A percentile compares a stretch with the other conserved stretches of the same genome.
These are phyloP conservation scores for Littorina saxatilis DNA, from an alignment of 1,140 invertebrate genomes.

Conservation along the genomic window DNA sequence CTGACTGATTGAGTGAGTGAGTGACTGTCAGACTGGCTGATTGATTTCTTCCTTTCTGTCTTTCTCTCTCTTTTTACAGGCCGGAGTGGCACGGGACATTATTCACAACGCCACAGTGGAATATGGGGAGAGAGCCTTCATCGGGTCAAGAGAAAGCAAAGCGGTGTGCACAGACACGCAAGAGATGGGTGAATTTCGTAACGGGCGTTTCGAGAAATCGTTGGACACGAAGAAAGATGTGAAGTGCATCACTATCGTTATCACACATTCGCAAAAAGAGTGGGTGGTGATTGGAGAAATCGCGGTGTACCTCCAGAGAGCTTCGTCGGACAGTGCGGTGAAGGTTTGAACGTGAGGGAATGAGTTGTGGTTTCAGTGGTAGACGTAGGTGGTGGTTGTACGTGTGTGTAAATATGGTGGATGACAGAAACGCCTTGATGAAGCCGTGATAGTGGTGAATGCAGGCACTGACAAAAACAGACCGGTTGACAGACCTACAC, in stretches of 20 bases:
- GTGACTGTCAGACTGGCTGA: too few relatives aligned
- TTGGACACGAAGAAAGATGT: background rate
- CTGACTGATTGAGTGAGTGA: too few relatives aligned
- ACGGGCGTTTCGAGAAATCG: background rate
- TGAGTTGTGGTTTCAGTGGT: too few relatives aligned
- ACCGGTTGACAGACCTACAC: background rate
- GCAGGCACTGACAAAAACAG: background rate
- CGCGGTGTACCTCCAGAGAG: background rate
- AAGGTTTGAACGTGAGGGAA: background rate
- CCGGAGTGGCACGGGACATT: background rate
- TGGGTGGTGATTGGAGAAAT: slow-evolving; percentile 21
- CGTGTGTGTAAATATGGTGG: background rate
- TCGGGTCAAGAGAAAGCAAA: background rate
- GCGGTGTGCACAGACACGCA: slow-evolving; percentile 30
- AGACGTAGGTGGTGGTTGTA: too few relatives aligned
- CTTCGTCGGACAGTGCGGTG: background rate
- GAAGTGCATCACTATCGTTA: slow-evolving; percentile 39
- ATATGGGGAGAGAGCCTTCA: background rate
- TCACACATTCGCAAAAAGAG: slow-evolving; percentile 26
- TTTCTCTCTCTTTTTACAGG: background rate
- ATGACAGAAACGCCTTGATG: background rate
- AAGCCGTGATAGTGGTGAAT: background rate
- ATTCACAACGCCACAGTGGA: slow-evolving; percentile 21
- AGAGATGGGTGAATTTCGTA: slow-evolving; percentile 1
- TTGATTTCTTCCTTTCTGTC: too few relatives aligned